Evolutionary conservation across 2,113 vertebrate species (phyloP).

Genomic region (Oxygymnocypris stewartii): DNA sequence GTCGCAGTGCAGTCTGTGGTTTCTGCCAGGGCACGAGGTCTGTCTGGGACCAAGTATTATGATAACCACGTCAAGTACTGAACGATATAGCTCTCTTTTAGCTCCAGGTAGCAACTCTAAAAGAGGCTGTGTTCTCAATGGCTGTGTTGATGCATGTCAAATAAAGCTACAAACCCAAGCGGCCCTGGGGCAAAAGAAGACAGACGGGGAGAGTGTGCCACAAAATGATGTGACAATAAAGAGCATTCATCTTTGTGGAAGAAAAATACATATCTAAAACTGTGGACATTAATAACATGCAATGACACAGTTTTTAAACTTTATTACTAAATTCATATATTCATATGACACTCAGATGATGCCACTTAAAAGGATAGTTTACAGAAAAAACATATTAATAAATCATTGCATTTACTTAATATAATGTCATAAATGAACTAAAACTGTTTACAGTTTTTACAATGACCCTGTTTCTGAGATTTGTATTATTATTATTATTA

Average conservation of each 20-base stretch:
- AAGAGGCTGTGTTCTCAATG: constrained; percentile 47
- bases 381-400: no score
- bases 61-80: constrained; percentile 48
- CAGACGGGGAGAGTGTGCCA: not conserved
- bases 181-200: constrained; percentile 33
- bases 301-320: not conserved
- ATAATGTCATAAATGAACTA: not conserved
- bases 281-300: not conserved
- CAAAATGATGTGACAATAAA: constrained; percentile 34
- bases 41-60: constrained; percentile 52
- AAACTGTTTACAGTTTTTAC: not conserved
- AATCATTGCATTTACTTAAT: not conserved
- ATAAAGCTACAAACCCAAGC: constrained; percentile 23
- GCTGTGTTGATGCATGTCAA: constrained; percentile 28
- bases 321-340: no score
- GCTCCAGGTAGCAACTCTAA: constrained; percentile 51
- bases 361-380: no score
- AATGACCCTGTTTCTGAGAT: not conserved
- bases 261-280: not conserved
- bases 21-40: constrained; percentile 44
- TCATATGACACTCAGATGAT: no score
- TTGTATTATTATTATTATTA: no score
- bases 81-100: constrained; percentile 34
- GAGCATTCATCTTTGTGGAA: constrained; percentile 39
- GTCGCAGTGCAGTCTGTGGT: constrained; percentile 51